Evolutionary conservation across 2,888 invertebrate species (phyloP).

Genomic region (Sclerodermus sp.): DNA sequence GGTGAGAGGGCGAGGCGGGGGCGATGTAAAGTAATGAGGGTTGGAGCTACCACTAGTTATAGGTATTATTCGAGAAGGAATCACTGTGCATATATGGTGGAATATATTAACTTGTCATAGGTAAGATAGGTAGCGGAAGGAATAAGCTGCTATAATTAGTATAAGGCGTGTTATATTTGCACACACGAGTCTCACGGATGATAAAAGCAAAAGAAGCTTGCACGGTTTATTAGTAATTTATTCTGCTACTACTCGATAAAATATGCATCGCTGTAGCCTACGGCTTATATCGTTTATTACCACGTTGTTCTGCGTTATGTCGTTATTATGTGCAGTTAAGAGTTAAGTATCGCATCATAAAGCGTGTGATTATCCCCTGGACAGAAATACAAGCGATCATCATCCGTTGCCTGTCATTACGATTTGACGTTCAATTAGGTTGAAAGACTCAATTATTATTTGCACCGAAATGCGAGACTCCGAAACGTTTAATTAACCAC

Average conservation of each 20-base stretch:
- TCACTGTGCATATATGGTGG: too few species aligned
- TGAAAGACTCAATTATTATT: conserved; percentile 26
- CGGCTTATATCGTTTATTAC: conserved; percentile 16
- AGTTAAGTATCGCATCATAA: conserved; percentile 21
- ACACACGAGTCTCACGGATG: too few species aligned
- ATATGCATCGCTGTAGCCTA: conserved; percentile 10
- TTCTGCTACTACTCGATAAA: conserved; percentile 14
- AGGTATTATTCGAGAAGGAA: too few species aligned
- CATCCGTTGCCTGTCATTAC: conserved; percentile 20
- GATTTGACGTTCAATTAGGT: conserved; percentile 32
- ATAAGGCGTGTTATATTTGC: too few species aligned
- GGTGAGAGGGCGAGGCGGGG: too few species aligned
- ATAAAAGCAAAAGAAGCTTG: too few species aligned
- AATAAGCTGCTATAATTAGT: too few species aligned
- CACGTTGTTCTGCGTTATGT: conserved; percentile 22
- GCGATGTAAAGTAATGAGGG: too few species aligned
- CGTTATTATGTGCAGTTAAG: conserved; percentile 28
- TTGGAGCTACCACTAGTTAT: too few species aligned
- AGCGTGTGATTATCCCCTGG: conserved; percentile 23
- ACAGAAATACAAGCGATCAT: conserved; percentile 25
- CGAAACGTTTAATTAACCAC: conserved; percentile 23
- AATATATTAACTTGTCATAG: too few species aligned
- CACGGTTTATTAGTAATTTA: conserved; percentile 21
- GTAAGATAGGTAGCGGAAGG: too few species aligned
- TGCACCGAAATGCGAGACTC: conserved; percentile 21